These are phyloP conservation scores for Sebastes taczanowskii DNA, from an alignment of 2,797 vertebrate genomes.

Conservation along the genomic window DNA sequence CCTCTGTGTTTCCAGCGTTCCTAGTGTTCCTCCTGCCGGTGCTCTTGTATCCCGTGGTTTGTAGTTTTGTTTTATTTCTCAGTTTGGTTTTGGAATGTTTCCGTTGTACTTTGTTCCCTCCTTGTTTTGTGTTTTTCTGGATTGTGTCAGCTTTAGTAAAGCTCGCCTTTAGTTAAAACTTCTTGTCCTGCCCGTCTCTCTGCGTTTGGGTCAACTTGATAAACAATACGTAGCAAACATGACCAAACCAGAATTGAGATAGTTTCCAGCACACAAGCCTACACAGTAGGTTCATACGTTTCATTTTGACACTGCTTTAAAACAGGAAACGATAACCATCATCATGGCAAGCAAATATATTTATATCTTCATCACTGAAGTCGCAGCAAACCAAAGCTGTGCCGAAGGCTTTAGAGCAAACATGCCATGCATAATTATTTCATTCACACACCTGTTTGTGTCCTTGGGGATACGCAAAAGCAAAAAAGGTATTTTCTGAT, in stretches of 20 bases:
- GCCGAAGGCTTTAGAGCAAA: conserved; percentile 45
- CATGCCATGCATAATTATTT: conserved; percentile 65
- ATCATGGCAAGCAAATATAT: conserved; percentile 31
- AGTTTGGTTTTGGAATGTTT: no score
- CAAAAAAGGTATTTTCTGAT: conserved; percentile 52
- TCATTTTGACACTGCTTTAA: neutral
- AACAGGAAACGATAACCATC: neutral
- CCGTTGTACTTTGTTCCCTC: no score
- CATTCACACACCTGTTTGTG: conserved; percentile 70
- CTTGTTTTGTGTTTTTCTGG: no score
- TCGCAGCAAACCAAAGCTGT: conserved; percentile 34
- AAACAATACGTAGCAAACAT: no score
- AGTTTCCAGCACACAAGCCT: neutral
- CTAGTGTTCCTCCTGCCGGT: no score
- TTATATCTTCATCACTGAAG: conserved; percentile 57
- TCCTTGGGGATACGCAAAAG: conserved; percentile 62
- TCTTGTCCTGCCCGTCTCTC: no score
- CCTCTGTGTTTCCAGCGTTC: no score
- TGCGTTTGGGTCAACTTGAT: no score
- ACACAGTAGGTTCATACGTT: neutral
- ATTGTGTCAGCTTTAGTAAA: no score
- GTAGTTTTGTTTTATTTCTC: no score
- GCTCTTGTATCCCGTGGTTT: no score
- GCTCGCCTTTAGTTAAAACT: no score
- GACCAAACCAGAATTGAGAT: neutral